Evolutionary conservation across 2,113 vertebrate genomes (phyloP).

Genomic region (Formicarius rufipectus): DNA sequence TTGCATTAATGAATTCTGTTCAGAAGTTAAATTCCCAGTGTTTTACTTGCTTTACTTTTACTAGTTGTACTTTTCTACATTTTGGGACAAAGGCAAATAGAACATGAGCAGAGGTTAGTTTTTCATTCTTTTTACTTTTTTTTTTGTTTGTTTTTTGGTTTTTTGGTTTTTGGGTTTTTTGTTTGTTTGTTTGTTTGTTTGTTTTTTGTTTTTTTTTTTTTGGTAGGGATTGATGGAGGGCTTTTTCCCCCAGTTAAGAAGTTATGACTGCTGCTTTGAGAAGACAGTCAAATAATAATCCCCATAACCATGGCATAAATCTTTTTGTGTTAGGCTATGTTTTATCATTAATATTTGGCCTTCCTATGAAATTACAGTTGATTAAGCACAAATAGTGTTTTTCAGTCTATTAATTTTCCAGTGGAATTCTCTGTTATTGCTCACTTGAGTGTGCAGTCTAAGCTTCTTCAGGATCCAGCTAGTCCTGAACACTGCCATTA

Average conservation of each 20-base stretch:
- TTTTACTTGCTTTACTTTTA: background rate
- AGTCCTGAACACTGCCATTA: background rate
- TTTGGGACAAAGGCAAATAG: background rate
- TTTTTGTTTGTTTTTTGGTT: too few relatives aligned
- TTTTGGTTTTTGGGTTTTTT: too few relatives aligned
- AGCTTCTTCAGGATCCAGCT: constrained; percentile 21
- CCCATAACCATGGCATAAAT: constrained; percentile 35
- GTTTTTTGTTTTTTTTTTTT: background rate
- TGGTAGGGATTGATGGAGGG: background rate
- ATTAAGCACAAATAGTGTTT: constrained; percentile 49
- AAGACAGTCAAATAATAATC: constrained; percentile 33
- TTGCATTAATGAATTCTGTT: background rate
- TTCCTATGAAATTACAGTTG: constrained; percentile 63
- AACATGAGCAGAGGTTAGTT: background rate
- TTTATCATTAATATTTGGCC: constrained; percentile 28
- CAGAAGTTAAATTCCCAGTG: background rate
- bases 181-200: too few relatives aligned
- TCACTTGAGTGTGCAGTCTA: constrained; percentile 27
- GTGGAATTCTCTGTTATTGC: constrained; percentile 48
- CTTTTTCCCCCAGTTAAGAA: background rate
- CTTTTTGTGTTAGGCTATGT: background rate
- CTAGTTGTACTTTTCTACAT: background rate
- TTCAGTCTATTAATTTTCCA: constrained; percentile 61
- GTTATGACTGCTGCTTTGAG: background rate
- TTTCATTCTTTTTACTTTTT: background rate